phyloP scores from a whole-genome alignment of 2,113 vertebrate genomes.

The Dendropsophus ebraccatus region DNA sequence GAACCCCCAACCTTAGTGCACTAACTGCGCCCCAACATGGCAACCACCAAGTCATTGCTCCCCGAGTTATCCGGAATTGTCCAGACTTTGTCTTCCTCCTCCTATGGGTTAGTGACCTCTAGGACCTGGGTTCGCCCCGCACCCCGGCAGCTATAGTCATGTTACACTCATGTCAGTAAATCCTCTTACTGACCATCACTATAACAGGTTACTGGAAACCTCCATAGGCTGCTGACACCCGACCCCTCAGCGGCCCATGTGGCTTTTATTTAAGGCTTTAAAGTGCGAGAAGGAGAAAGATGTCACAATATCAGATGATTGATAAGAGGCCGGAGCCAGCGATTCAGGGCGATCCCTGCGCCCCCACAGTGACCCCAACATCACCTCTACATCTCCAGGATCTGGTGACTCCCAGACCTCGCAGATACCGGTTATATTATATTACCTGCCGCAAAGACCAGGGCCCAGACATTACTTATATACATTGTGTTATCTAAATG shows the following conservation, averaged over 20 bases:
- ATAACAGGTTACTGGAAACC: not conserved
- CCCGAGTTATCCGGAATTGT: too few species aligned
- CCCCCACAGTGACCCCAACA: not conserved
- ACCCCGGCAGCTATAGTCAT: not conserved
- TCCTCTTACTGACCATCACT: not conserved
- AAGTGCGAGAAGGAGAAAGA: not conserved
- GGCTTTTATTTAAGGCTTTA: slow-evolving; percentile 18
- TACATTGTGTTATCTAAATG: too few species aligned
- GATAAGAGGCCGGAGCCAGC: slow-evolving; percentile 33
- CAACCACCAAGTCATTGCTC: too few species aligned
- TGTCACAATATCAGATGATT: slow-evolving; percentile 33
- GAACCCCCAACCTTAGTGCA: too few species aligned
- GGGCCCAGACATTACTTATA: too few species aligned
- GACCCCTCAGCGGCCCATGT: not conserved
- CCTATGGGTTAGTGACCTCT: too few species aligned
- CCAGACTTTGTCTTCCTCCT: too few species aligned
- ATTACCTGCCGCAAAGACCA: too few species aligned
- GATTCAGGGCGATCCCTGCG: not conserved
- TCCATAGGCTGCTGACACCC: not conserved
- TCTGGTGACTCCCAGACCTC: not conserved
- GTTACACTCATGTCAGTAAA: not conserved
- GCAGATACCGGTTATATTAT: not conserved
- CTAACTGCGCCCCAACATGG: too few species aligned
- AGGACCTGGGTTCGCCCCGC: too few species aligned
- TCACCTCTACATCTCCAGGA: too few species aligned